Base-by-base conservation (phyloP, 1,140 invertebrate genomes). In the Marisa cornuarietis region DNA sequence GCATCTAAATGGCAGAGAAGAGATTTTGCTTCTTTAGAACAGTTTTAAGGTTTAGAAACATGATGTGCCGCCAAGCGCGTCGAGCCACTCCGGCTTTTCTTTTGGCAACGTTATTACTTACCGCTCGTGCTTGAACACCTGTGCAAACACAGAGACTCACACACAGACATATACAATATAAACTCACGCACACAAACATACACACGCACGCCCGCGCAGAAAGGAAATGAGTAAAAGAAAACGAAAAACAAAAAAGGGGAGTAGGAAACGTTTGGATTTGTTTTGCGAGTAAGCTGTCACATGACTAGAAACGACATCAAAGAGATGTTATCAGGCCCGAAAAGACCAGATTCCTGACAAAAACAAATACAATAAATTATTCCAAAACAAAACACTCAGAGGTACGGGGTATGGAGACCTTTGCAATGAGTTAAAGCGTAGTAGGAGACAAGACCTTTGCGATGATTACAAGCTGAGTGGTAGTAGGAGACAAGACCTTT, bases 131-230 rank as follows among this genome's bases (percentile, higher is more conserved):
- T 31, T 51, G 4, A 10, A 42, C 71, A 42, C 24, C 11, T n/a
- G 31, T 51, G 52, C 31, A 42, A 31, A 42, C 71, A 42, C 31
- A 42, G 31, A n/a, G n/a, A n/a, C n/a, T n/a, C n/a, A 49, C 71
- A 11, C 71, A 49, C 71, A 72, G 10, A 72, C 71, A 72, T 51
- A 72, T 7, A 49, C 71, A 42, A 72, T 51, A 72, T n/a, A 49
- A 0, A 49, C 71, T 49, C 71, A 72, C 11, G n/a, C 71, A 72
- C 71, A 49, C 71, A 72, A 31, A 49, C 52, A 72, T 31, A 49
- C 71, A 72, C 71, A n/a, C n/a, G n/a, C n/a, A n/a, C n/a, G n/a
- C n/a, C n/a, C n/a, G 49, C 24, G 52, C 71, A 72, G 31, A 31
- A 22, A 22, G 22, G 68, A 22, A 71, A 22, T 5, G 22, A n/a